Conservation (phyloP, 2,797 vertebrate species). For the Lacerta bilineata region DNA sequence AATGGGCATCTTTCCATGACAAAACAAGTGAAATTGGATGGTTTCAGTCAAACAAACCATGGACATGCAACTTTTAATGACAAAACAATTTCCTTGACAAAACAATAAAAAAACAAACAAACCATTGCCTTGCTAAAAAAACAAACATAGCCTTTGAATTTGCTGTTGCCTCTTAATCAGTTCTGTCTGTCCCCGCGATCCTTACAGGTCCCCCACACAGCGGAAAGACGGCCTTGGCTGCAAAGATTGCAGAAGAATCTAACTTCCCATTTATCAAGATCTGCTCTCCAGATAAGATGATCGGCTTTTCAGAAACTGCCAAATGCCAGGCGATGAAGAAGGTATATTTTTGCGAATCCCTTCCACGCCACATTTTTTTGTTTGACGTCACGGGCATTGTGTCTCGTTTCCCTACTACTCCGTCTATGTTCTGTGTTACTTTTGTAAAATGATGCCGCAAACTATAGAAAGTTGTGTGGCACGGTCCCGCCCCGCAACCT, state of each 20-base stretch:
- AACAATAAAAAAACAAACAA: no score
- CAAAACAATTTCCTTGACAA: no score
- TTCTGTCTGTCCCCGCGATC: background rate
- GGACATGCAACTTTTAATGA: background rate
- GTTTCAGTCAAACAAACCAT: no score
- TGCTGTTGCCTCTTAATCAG: slow-evolving; percentile 6
- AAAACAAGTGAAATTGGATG: background rate
- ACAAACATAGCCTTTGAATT: no score
- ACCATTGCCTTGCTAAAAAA: no score
- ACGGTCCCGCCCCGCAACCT: no score
- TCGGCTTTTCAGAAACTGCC: slow-evolving; percentile 94
- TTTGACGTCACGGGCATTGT: background rate
- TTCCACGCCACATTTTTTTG: background rate
- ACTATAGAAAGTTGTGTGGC: background rate
- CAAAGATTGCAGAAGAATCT: slow-evolving; percentile 94
- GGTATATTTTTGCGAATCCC: slow-evolving; percentile 78
- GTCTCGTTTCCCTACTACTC: background rate
- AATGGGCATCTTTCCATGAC: background rate
- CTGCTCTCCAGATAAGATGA: slow-evolving; percentile 98
- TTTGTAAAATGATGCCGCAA: background rate
- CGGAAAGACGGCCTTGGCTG: slow-evolving; percentile 93
- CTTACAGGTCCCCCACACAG: slow-evolving; percentile 92
- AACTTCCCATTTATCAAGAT: slow-evolving; percentile 98
- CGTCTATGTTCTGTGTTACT: background rate
- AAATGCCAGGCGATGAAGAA: slow-evolving; percentile 99